These are phyloP conservation scores for Pseudocheirus occidentalis DNA, from an alignment of 2,797 vertebrate genomes.

Conservation along the genomic window DNA sequence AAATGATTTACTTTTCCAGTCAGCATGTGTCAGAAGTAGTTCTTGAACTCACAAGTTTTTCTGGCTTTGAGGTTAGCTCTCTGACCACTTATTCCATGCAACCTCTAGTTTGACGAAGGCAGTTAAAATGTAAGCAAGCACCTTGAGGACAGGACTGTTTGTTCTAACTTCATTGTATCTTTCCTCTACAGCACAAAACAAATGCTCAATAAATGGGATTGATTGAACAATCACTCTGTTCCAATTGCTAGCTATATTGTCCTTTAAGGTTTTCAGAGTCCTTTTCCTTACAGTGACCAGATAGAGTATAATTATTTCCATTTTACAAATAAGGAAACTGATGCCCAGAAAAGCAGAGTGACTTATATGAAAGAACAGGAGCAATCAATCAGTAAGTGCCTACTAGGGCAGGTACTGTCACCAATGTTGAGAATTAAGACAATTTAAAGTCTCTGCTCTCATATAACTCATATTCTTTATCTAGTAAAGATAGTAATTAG, in stretches of 20 bases:
- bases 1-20: neutral
- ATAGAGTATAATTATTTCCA: neutral
- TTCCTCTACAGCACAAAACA: neutral
- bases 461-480: neutral
- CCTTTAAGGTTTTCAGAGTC: neutral
- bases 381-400: neutral
- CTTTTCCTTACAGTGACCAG: neutral
- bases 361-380: neutral
- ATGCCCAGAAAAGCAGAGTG: neutral
- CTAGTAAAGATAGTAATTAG: neutral
- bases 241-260: neutral
- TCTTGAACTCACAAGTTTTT: neutral
- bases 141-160: neutral
- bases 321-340: neutral
- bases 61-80: neutral
- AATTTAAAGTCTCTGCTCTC: neutral
- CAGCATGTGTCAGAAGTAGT: neutral
- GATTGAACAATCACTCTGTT: neutral
- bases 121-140: neutral
- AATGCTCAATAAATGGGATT: neutral
- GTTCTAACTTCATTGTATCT: neutral
- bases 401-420: neutral
- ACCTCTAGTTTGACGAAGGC: neutral
- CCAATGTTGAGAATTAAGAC: neutral
- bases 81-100: neutral